phyloP scores from a whole-genome alignment of 2,888 invertebrate species.

The Baronia brevicornis region DNA sequence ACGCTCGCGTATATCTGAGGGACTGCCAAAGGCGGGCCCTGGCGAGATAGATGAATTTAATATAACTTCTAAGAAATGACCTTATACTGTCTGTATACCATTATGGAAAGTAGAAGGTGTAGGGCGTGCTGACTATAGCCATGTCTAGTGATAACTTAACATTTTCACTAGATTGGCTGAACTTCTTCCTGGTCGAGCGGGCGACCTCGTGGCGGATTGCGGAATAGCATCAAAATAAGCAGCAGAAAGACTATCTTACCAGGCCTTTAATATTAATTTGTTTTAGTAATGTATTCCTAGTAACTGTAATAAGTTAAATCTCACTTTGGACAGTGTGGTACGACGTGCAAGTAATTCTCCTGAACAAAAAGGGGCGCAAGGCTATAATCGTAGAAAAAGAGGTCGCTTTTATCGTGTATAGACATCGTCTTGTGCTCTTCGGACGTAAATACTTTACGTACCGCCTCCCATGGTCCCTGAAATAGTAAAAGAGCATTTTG shows the following conservation, averaged over 20 bases:
- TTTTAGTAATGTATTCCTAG: neutral
- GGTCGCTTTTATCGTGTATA: constrained; percentile 87
- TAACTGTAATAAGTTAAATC: constrained; percentile 12
- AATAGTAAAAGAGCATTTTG: neutral
- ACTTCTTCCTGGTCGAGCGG: too few species aligned
- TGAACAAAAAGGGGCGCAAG: constrained; percentile 97
- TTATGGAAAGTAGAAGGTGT: too few species aligned
- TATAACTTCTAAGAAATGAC: too few species aligned
- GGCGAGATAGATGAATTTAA: too few species aligned
- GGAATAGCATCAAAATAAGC: neutral
- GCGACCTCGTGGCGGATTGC: too few species aligned
- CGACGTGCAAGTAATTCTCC: constrained; percentile 93
- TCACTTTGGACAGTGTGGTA: constrained; percentile 81
- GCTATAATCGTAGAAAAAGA: constrained; percentile 98
- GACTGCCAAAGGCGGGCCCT: too few species aligned
- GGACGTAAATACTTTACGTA: constrained; percentile 89
- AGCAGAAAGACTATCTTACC: neutral
- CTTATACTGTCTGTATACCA: too few species aligned
- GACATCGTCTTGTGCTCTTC: constrained; percentile 86
- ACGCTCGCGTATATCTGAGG: too few species aligned
- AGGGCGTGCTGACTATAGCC: too few species aligned
- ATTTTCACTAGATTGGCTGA: too few species aligned
- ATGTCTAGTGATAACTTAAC: too few species aligned
- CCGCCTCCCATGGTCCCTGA: constrained; percentile 95
- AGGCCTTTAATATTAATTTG: neutral